A percentile compares a stretch with the other conserved stretches of the same genome.
Conservation (phyloP, 1,140 invertebrate species). For the Drosophila tani region DNA sequence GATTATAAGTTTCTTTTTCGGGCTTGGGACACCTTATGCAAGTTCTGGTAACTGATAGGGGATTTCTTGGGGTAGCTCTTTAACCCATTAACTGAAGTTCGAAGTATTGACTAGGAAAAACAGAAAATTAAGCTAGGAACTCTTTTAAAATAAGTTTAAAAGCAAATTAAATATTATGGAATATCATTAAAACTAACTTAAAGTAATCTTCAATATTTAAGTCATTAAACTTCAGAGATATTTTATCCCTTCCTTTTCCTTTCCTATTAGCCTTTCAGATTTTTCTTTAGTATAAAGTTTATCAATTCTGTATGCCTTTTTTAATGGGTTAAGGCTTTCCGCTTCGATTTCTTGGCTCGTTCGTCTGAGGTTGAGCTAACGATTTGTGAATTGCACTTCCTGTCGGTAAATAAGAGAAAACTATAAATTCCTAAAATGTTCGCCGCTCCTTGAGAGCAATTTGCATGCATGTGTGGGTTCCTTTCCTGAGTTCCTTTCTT, state of each 20-base stretch:
- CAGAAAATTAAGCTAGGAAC: neutral
- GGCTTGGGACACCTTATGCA: slow-evolving; percentile 48
- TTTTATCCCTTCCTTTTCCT: neutral
- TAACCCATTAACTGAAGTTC: neutral
- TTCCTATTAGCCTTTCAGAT: neutral
- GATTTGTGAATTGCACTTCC: slow-evolving; percentile 84
- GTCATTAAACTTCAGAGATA: neutral
- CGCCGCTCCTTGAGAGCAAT: slow-evolving; percentile 54
- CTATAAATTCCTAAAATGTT: slow-evolving; percentile 75
- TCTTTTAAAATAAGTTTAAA: neutral
- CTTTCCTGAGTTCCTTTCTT: slow-evolving; percentile 16
- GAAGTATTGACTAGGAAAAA: neutral
- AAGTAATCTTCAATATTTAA: neutral
- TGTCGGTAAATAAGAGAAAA: slow-evolving; percentile 80
- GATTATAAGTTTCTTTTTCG: slow-evolving; percentile 73
- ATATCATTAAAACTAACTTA: neutral
- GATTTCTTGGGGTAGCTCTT: neutral
- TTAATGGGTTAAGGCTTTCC: slow-evolving; percentile 23
- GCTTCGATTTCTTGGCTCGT: slow-evolving; percentile 53
- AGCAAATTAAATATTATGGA: too few species aligned
- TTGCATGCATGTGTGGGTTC: slow-evolving; percentile 66
- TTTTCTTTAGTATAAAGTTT: neutral
- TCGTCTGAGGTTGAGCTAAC: slow-evolving; percentile 66
- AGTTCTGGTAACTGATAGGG: slow-evolving; percentile 30
- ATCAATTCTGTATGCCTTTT: neutral